phyloP scores from a whole-genome alignment of 2,888 invertebrate species.

The Macrostomum cliftonense region DNA sequence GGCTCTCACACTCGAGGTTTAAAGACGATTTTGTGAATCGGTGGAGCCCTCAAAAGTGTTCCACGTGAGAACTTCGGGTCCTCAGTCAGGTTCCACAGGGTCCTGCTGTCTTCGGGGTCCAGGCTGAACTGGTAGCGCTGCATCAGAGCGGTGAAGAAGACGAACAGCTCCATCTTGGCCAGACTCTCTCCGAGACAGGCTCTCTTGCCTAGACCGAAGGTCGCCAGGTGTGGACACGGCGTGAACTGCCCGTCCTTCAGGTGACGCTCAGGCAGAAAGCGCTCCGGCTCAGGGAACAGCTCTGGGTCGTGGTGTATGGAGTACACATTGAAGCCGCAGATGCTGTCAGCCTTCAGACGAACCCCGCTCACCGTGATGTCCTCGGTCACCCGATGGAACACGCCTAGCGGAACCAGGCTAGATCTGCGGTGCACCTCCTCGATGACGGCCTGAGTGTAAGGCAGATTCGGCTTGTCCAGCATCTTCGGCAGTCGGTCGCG shows the following conservation, averaged over 20 bases:
- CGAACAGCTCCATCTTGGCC: slow-evolving; percentile 7
- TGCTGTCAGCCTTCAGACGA: slow-evolving; percentile 19
- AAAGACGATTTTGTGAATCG: too few species aligned
- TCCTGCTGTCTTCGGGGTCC: too few species aligned
- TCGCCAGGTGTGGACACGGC: slow-evolving; percentile 1
- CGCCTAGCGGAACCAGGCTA: slow-evolving; percentile 16
- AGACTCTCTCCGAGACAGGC: slow-evolving; percentile 6
- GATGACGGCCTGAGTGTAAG: slow-evolving; percentile 21
- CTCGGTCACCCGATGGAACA: slow-evolving; percentile 17
- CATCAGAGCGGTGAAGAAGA: slow-evolving; percentile 6
- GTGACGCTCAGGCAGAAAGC: slow-evolving; percentile 20
- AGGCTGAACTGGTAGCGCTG: background rate
- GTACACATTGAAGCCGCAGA: slow-evolving; percentile 16
- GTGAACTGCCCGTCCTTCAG: slow-evolving; percentile 12
- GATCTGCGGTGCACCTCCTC: slow-evolving; percentile 20
- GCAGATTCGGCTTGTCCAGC: slow-evolving; percentile 14
- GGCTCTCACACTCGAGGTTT: too few species aligned
- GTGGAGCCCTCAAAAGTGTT: too few species aligned
- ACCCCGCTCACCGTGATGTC: slow-evolving; percentile 21
- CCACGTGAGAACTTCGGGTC: too few species aligned
- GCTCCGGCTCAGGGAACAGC: slow-evolving; percentile 17
- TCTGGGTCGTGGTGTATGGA: slow-evolving; percentile 17
- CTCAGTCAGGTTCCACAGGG: too few species aligned
- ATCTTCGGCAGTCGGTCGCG: slow-evolving; percentile 13
- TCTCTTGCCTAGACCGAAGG: slow-evolving; percentile 8